These are phyloP conservation scores for Habrosyne pyritoides DNA, from an alignment of 2,888 invertebrate genomes.

Conservation along the genomic window DNA sequence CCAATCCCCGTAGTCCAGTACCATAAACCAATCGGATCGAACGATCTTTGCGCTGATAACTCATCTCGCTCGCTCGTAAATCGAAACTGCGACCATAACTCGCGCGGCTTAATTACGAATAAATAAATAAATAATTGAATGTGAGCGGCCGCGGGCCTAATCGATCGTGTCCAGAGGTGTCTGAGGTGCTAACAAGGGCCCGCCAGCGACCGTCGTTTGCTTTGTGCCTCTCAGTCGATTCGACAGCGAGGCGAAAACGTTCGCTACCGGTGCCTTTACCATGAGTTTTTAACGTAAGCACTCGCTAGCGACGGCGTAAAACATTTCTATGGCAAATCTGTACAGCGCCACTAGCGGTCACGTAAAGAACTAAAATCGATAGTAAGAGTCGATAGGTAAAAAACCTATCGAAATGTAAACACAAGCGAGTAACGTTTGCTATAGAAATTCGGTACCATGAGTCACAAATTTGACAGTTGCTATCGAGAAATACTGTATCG, in stretches of 20 bases:
- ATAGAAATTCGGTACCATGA: too few relatives aligned
- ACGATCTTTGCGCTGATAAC: slow-evolving; percentile 59
- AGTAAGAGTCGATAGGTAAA: too few relatives aligned
- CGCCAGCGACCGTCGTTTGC: slow-evolving; percentile 37
- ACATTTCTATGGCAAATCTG: too few relatives aligned
- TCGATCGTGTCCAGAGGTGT: slow-evolving; percentile 69
- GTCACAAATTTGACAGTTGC: too few relatives aligned
- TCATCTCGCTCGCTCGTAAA: slow-evolving; percentile 70
- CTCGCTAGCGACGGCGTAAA: too few relatives aligned
- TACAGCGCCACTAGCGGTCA: too few relatives aligned
- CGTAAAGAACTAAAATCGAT: too few relatives aligned
- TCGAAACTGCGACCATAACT: slow-evolving; percentile 73
- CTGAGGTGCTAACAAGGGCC: slow-evolving; percentile 79
- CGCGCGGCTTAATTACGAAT: slow-evolving; percentile 82
- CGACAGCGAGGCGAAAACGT: slow-evolving; percentile 20
- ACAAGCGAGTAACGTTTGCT: too few relatives aligned
- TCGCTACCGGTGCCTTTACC: too few relatives aligned
- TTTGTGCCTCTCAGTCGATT: slow-evolving; percentile 24
- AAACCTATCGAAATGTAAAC: too few relatives aligned
- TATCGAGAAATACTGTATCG: too few relatives aligned
- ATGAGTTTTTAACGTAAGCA: too few relatives aligned
- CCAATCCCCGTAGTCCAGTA: slow-evolving; percentile 23
- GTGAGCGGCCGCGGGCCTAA: slow-evolving; percentile 81
- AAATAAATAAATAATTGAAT: slow-evolving; percentile 85
- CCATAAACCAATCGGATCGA: slow-evolving; percentile 47